Percentiles rank a stretch among this genome's conserved stretches.
Conservation (phyloP, 2,113 vertebrate genomes). For the Thymallus thymallus region DNA sequence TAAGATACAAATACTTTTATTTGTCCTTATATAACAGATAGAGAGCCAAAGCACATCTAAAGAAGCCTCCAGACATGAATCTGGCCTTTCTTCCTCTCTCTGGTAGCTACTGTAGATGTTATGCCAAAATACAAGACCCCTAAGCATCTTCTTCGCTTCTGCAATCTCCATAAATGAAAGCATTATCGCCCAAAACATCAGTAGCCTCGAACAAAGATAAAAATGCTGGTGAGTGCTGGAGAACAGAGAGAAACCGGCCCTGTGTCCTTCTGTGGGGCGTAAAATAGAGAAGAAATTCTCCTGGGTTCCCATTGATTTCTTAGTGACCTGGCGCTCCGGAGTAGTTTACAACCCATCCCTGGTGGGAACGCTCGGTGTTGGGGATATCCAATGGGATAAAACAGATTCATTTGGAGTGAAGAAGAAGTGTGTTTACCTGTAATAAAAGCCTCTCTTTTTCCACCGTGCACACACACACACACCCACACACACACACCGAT, state of each 20-base stretch:
- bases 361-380: not conserved
- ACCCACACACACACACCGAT: too few species aligned
- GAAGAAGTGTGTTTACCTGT: slow-evolving; percentile 40
- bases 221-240: not conserved
- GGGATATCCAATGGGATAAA: slow-evolving; percentile 1
- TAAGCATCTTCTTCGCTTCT: not conserved
- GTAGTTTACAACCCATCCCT: slow-evolving; percentile 13
- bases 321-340: not conserved
- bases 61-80: slow-evolving; percentile 2
- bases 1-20: not conserved
- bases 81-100: slow-evolving; percentile 6
- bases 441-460: slow-evolving; percentile 74
- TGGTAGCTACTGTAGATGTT: not conserved
- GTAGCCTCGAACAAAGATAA: not conserved
- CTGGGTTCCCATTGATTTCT: not conserved
- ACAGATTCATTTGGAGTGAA: slow-evolving; percentile 8
- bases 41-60: not conserved
- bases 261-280: not conserved
- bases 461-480: slow-evolving; percentile 65
- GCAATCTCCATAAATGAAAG: slow-evolving; percentile 7
- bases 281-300: slow-evolving; percentile 10
- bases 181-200: not conserved
- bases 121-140: slow-evolving; percentile 8
- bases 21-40: not conserved
- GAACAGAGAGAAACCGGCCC: not conserved